Conservation (phyloP, 2,888 invertebrate species). For the Nymphalis polychloros region DNA sequence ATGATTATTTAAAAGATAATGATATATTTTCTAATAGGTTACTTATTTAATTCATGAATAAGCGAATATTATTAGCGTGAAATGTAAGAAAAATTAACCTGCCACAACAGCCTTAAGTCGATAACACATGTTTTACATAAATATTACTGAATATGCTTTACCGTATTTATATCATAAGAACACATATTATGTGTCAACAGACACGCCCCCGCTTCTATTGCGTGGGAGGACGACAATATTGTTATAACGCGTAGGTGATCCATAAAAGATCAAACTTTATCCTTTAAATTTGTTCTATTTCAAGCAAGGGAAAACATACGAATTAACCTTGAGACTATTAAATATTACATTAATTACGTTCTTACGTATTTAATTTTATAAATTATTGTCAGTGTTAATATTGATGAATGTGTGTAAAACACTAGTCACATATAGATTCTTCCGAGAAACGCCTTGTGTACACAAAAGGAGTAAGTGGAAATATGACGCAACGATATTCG, state of each 20-base stretch:
- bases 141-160: not conserved
- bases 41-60: too few species aligned
- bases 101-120: too few species aligned
- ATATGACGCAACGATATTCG: conserved; percentile 24
- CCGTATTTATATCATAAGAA: conserved; percentile 13
- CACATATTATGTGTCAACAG: conserved; percentile 20
- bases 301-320: not conserved
- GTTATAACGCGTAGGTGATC: conserved; percentile 27
- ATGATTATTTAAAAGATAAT: too few species aligned
- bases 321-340: not conserved
- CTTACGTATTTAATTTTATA: not conserved
- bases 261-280: conserved; percentile 12
- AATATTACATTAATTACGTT: not conserved
- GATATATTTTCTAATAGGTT: not conserved
- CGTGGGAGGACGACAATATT: conserved; percentile 27
- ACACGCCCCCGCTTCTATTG: conserved; percentile 20
- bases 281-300: conserved; percentile 2
- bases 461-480: conserved; percentile 18
- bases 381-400: not conserved
- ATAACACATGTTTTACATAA: too few species aligned
- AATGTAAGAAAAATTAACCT: too few species aligned
- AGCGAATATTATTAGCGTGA: too few species aligned
- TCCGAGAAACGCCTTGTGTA: conserved; percentile 7
- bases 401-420: not conserved
- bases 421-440: not conserved